Evolutionary conservation across 1,140 invertebrate species (phyloP).

Genomic region (Brachionus sp.): DNA sequence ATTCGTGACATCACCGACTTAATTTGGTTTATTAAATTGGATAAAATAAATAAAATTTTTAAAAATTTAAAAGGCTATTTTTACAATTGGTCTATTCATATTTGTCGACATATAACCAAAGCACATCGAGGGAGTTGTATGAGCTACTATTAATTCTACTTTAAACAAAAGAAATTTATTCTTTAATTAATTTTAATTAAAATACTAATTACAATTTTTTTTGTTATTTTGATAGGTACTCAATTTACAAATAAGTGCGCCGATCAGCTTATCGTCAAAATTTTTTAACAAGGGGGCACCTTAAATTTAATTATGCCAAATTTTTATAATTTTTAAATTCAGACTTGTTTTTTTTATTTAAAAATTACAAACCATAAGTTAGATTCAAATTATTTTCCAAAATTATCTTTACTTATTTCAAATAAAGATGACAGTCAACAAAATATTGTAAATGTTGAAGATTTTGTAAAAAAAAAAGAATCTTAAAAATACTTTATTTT

Average conservation of each 20-base stretch:
- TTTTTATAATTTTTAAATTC: not conserved
- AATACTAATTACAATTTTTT: not conserved
- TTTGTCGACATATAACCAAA: conserved; percentile 24
- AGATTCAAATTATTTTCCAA: no score
- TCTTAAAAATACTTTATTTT: no score
- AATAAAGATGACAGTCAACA: no score
- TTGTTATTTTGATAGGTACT: not conserved
- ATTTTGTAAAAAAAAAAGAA: no score
- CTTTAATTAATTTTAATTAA: not conserved
- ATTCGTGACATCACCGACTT: conserved; percentile 21
- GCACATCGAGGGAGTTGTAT: conserved; percentile 39
- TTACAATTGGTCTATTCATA: not conserved
- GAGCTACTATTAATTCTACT: conserved; percentile 45
- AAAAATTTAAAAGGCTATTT: not conserved
- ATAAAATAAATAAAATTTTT: not conserved
- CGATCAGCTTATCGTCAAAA: conserved; percentile 10
- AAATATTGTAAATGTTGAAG: no score
- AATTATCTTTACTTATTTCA: no score
- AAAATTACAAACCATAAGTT: not conserved
- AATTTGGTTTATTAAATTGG: not conserved
- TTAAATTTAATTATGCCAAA: not conserved
- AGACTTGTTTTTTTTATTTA: not conserved
- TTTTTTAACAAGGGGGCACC: conserved; percentile 9
- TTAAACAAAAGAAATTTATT: not conserved
- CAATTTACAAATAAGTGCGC: conserved; percentile 19